Conservation (phyloP, 2,797 vertebrate species). For the Acrocephalus scirpaceus region DNA sequence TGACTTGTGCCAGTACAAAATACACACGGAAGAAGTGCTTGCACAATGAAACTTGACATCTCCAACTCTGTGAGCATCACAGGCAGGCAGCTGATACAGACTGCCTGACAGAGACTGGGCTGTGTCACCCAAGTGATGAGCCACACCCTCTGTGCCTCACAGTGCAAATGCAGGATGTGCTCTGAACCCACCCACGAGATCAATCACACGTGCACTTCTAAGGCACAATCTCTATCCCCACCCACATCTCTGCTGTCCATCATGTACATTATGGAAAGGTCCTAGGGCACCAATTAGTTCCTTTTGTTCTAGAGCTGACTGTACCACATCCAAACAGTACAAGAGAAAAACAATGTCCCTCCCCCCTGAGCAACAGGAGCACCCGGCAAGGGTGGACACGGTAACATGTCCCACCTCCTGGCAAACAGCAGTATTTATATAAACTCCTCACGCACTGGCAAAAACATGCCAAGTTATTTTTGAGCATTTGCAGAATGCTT, state of each 20-base stretch:
- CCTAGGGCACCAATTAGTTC: background rate
- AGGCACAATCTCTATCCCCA: background rate
- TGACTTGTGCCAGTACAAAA: background rate
- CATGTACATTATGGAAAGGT: background rate
- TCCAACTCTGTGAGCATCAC: background rate
- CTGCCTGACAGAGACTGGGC: background rate
- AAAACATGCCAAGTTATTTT: background rate
- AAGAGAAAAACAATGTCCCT: background rate
- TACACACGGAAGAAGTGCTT: background rate
- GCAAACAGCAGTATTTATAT: background rate
- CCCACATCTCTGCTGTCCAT: background rate
- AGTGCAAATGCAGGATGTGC: accelerated
- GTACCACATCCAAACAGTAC: background rate
- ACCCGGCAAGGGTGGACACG: accelerated
- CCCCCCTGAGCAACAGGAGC: background rate
- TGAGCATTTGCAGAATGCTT: background rate
- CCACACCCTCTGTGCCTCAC: background rate
- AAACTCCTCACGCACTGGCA: background rate
- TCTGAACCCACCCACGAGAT: background rate
- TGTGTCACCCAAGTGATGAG: background rate
- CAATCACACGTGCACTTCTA: accelerated
- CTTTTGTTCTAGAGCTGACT: background rate
- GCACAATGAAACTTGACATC: background rate
- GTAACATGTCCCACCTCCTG: background rate
- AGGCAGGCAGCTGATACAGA: background rate